Conservation (phyloP, 2,888 invertebrate species). For the Pemphredon lugubris region DNA sequence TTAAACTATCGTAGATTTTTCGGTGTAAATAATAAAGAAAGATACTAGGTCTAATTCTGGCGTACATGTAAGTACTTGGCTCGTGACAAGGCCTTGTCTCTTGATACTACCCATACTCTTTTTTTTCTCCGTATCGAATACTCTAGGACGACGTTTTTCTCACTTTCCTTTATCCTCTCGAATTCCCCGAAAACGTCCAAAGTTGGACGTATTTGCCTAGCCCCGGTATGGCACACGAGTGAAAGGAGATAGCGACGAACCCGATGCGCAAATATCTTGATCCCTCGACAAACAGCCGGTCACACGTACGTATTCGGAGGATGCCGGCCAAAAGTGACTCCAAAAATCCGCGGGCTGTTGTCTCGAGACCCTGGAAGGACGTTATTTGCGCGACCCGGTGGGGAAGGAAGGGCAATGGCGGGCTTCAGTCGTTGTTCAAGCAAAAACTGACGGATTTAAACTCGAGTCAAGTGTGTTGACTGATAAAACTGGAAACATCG, state of each 20-base stretch:
- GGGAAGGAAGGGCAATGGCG: conserved; percentile 11
- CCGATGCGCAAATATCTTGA: conserved; percentile 65
- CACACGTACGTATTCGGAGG: conserved; percentile 59
- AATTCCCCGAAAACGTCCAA: not conserved
- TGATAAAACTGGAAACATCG: conserved; percentile 73
- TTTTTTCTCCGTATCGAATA: no score
- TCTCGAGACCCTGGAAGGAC: conserved; percentile 51
- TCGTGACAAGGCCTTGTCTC: no score
- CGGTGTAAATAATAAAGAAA: no score
- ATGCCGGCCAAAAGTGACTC: conserved; percentile 45
- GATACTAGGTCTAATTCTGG: no score
- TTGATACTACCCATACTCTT: no score
- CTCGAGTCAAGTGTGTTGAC: conserved; percentile 72
- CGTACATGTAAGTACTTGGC: no score
- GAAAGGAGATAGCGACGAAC: conserved; percentile 38
- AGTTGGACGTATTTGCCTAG: conserved; percentile 43
- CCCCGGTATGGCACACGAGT: conserved; percentile 43
- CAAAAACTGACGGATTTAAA: conserved; percentile 70
- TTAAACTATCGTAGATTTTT: no score
- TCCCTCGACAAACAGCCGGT: conserved; percentile 68
- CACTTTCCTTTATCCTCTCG: no score
- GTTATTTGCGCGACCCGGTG: conserved; percentile 59
- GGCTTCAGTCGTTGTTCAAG: conserved; percentile 54
- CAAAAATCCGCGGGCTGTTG: conserved; percentile 61
- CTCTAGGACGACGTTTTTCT: not conserved